A percentile compares a stretch with the other conserved stretches of the same genome.
These are phyloP conservation scores for Mesitornis unicolor DNA, from an alignment of 2,113 vertebrate species.

Conservation along the genomic window DNA sequence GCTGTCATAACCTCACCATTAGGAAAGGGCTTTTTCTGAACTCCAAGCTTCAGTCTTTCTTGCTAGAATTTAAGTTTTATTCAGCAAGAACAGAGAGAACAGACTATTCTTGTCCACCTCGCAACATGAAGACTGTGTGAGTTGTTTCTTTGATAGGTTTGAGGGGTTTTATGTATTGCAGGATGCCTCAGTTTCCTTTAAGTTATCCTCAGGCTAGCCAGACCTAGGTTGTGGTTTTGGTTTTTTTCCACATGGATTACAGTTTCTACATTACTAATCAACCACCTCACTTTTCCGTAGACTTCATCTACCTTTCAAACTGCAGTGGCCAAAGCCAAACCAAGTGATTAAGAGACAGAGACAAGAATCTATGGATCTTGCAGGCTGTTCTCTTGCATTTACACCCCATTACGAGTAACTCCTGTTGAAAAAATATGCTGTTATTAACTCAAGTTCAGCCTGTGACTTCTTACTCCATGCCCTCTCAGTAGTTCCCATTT, in stretches of 20 bases:
- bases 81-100: neutral
- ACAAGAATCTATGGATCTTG: accelerated
- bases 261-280: neutral
- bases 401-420: no score
- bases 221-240: neutral
- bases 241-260: neutral
- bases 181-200: neutral
- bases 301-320: neutral
- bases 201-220: neutral
- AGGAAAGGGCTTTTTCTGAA: neutral
- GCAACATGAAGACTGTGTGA: neutral
- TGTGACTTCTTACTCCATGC: neutral
- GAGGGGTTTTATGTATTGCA: accelerated
- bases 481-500: neutral
- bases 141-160: neutral
- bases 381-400: neutral
- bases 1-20: neutral
- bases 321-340: neutral
- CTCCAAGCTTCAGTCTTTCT: neutral
- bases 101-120: neutral
- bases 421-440: neutral
- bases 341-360: neutral
- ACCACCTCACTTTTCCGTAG: neutral
- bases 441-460: neutral
- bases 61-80: neutral